A percentile compares a stretch with the other conserved stretches of the same genome.
These are phyloP conservation scores for Dryobota labecula DNA, from an alignment of 2,888 invertebrate genomes.

Conservation along the genomic window DNA sequence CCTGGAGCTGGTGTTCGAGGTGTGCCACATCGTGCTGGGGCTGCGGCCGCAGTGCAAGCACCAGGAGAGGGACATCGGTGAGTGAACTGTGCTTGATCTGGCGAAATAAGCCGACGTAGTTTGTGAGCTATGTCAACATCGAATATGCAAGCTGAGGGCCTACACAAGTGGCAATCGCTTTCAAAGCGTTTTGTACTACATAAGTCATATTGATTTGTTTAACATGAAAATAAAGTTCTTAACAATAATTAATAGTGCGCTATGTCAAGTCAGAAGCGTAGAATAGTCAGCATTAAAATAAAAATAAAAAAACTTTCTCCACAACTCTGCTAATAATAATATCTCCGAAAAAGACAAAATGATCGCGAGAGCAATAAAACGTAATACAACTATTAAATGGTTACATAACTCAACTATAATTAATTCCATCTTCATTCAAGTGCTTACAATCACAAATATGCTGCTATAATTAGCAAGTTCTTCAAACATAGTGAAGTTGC, in stretches of 20 bases:
- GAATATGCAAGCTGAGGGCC: background rate
- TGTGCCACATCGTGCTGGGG: slow-evolving; percentile 97
- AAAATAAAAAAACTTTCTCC: too few species aligned
- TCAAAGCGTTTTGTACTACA: background rate
- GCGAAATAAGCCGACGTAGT: too few species aligned
- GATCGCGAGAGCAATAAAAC: slow-evolving; percentile 5
- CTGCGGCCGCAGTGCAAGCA: slow-evolving; percentile 94
- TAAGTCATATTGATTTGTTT: too few species aligned
- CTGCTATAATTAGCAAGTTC: slow-evolving; percentile 29
- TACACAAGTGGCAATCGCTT: background rate
- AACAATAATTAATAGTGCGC: too few species aligned
- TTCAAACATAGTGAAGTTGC: slow-evolving; percentile 8
- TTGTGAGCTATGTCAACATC: background rate
- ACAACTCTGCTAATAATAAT: background rate
- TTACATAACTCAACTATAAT: slow-evolving; percentile 48
- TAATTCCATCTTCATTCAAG: slow-evolving; percentile 47
- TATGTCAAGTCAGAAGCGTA: too few species aligned
- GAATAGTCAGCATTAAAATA: too few species aligned
- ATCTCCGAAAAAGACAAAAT: background rate
- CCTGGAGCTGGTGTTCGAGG: slow-evolving; percentile 93
- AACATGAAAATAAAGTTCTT: too few species aligned
- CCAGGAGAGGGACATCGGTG: slow-evolving; percentile 95
- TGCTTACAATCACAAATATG: slow-evolving; percentile 22
- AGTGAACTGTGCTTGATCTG: slow-evolving; percentile 54
- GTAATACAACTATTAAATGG: slow-evolving; percentile 5